phyloP scores from a whole-genome alignment of 2,888 invertebrate genomes.

The Monopis laevigella region DNA sequence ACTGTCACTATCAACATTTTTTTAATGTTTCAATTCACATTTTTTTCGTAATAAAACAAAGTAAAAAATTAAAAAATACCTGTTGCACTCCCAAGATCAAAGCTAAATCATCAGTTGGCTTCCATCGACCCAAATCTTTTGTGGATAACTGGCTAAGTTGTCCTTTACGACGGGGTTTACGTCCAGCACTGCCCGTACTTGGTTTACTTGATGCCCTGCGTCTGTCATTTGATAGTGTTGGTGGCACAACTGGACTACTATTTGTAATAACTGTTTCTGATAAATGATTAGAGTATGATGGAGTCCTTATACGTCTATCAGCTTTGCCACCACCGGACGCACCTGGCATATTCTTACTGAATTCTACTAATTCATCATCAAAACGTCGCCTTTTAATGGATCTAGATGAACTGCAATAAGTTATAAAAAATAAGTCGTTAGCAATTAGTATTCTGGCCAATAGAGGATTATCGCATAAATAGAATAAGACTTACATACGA shows the following conservation, averaged over 20 bases:
- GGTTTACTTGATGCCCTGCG: constrained; percentile 48
- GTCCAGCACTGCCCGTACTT: constrained; percentile 40
- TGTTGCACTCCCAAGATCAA: constrained; percentile 94
- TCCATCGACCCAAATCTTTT: constrained; percentile 94
- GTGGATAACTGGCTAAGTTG: constrained; percentile 76
- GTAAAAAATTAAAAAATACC: constrained; percentile 49
- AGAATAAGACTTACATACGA: constrained; percentile 36
- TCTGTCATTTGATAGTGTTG: constrained; percentile 32
- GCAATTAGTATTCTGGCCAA: neutral
- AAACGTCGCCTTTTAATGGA: constrained; percentile 96
- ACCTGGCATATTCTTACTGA: constrained; percentile 77
- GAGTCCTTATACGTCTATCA: constrained; percentile 54
- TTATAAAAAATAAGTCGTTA: neutral
- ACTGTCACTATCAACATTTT: no score
- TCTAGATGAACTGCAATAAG: constrained; percentile 82
- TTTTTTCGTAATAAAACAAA: no score
- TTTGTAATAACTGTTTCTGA: constrained; percentile 45
- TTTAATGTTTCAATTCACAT: no score
- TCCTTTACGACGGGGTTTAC: constrained; percentile 68
- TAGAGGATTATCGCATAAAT: neutral
- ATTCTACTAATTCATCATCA: constrained; percentile 97
- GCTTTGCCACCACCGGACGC: constrained; percentile 54
- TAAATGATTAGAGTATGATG: constrained; percentile 60
- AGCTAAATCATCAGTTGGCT: constrained; percentile 95
- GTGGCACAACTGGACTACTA: constrained; percentile 25